Percentiles rank a stretch among this genome's conserved stretches.
Evolutionary conservation across 2,113 vertebrate genomes (phyloP).

Genomic region (Actenoides hombroni): DNA sequence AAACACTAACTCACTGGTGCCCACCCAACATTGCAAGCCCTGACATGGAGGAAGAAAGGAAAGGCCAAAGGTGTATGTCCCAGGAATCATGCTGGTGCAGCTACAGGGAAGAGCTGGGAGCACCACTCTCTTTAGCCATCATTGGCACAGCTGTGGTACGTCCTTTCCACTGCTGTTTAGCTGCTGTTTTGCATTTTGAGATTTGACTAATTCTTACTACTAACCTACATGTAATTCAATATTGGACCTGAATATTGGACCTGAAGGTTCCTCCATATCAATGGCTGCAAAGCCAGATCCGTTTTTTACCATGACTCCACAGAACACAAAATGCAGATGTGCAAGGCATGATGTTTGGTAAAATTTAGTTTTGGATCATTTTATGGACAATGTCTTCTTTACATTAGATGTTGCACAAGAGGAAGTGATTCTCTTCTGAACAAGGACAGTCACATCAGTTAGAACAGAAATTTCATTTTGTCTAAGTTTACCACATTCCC

Average conservation of each 20-base stretch:
- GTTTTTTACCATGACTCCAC: not conserved
- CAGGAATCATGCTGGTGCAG: not conserved
- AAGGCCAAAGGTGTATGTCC: not conserved
- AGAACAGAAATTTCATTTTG: not conserved
- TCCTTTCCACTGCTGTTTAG: not conserved
- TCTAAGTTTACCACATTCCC: not conserved
- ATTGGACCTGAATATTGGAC: not conserved
- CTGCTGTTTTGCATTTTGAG: not conserved
- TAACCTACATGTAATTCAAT: not conserved
- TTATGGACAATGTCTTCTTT: not conserved
- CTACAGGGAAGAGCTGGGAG: rapidly evolving
- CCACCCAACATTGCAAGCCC: not conserved
- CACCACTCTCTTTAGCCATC: not conserved
- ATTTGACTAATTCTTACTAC: not conserved
- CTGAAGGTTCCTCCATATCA: not conserved
- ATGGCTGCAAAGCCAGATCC: not conserved
- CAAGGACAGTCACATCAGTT: not conserved
- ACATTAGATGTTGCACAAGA: not conserved
- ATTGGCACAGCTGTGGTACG: rapidly evolving
- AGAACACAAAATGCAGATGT: not conserved
- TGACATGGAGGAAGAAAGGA: not conserved
- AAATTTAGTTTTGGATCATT: not conserved
- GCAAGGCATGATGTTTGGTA: not conserved
- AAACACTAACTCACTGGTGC: not conserved
- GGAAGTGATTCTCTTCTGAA: not conserved